These are phyloP conservation scores for Mechanitis messenoides DNA, from an alignment of 2,888 invertebrate species.

Conservation along the genomic window DNA sequence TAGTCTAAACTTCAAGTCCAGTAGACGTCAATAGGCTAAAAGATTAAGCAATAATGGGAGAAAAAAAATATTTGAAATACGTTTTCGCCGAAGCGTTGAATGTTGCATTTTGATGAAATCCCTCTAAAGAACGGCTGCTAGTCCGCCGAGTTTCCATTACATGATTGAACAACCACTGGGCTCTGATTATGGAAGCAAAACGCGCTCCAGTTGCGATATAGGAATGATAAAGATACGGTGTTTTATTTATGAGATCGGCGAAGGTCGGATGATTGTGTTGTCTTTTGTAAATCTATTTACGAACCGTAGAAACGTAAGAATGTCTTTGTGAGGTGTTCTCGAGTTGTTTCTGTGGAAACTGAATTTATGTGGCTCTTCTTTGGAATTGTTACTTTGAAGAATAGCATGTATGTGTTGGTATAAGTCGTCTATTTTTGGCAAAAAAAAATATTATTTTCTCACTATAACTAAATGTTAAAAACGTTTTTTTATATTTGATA, in stretches of 20 bases:
- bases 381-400: neutral
- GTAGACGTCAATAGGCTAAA: constrained; percentile 21
- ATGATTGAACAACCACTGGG: constrained; percentile 36
- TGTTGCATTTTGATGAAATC: constrained; percentile 36
- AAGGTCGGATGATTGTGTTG: constrained; percentile 10
- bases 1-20: constrained; percentile 12
- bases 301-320: constrained; percentile 8
- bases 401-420: neutral
- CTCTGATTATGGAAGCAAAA: constrained; percentile 23
- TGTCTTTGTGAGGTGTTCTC: constrained; percentile 11
- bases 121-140: constrained; percentile 28
- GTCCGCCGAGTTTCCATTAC: constrained; percentile 36
- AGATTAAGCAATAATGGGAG: constrained; percentile 27
- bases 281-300: constrained; percentile 12
- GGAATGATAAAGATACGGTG: constrained; percentile 16
- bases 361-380: neutral
- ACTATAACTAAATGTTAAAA: neutral
- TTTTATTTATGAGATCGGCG: constrained; percentile 20
- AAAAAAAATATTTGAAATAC: constrained; percentile 32
- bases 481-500: neutral
- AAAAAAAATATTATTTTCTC: neutral
- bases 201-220: constrained; percentile 20
- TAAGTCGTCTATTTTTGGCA: neutral
- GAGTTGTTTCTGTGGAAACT: constrained; percentile 1
- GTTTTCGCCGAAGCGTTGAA: constrained; percentile 28